Percentiles rank a stretch among this genome's conserved stretches.
phyloP scores from a whole-genome alignment of 30 jellyfish, hydroid and myxozoan species.

The Chrysaora quinquecirrha region DNA sequence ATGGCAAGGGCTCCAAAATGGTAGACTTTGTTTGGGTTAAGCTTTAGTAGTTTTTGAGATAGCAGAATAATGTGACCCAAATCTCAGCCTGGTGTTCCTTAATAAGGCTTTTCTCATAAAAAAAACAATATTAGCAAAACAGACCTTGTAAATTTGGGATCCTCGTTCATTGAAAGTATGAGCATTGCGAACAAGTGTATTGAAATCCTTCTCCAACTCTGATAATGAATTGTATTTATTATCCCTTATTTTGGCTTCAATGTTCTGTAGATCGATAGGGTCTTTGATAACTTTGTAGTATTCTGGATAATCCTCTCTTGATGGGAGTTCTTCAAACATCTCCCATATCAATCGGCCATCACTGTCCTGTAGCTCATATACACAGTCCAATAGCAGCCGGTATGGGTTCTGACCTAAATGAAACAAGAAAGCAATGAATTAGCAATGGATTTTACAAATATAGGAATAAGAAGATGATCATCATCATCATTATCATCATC shows the following conservation, averaged over 20 bases:
- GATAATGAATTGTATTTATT: slow-evolving; percentile 68
- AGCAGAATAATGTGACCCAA: neutral
- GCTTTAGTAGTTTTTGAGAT: neutral
- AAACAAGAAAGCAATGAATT: neutral
- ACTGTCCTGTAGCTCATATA: slow-evolving; percentile 59
- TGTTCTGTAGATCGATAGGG: slow-evolving; percentile 85
- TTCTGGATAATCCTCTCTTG: slow-evolving; percentile 90
- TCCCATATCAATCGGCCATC: slow-evolving; percentile 85
- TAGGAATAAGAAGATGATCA: no score
- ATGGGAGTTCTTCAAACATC: slow-evolving; percentile 87
- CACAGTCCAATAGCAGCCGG: slow-evolving; percentile 47
- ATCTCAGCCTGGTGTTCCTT: neutral
- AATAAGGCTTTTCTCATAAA: neutral
- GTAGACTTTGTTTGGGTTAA: neutral
- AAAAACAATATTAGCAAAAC: neutral
- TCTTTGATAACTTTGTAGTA: slow-evolving; percentile 82
- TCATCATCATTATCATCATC: no score
- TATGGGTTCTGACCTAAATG: slow-evolving; percentile 42
- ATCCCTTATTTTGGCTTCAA: slow-evolving; percentile 69
- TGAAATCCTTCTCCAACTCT: slow-evolving; percentile 86
- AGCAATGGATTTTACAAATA: neutral
- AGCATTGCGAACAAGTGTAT: slow-evolving; percentile 86
- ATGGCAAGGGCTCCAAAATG: neutral
- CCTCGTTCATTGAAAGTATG: slow-evolving; percentile 95
- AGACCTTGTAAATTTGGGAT: slow-evolving; percentile 95